phyloP scores from a whole-genome alignment of 2,888 invertebrate species.

The Ectobius pallidus region DNA sequence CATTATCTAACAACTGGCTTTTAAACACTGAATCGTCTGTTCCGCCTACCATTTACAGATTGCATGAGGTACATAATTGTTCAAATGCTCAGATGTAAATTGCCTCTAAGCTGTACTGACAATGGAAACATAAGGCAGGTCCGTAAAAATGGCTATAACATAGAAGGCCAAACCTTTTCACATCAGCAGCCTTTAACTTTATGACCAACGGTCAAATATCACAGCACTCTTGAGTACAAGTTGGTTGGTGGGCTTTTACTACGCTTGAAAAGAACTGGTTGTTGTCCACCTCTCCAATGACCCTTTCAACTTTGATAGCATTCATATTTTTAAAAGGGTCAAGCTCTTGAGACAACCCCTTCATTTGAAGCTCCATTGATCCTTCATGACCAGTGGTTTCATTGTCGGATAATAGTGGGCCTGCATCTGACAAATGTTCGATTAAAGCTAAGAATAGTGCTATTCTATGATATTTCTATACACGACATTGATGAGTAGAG shows the following conservation, averaged over 20 bases:
- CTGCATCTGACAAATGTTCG: no score
- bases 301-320: background rate
- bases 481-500: no score
- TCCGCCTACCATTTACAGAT: no score
- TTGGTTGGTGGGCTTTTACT: background rate
- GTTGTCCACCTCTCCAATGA: background rate
- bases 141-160: background rate
- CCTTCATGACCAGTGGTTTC: background rate
- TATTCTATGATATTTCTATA: no score
- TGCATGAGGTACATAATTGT: no score
- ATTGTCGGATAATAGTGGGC: background rate
- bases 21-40: no score
- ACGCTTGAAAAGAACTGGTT: background rate
- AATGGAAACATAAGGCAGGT: background rate
- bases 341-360: background rate
- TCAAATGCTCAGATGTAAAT: background rate
- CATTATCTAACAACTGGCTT: no score
- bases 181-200: background rate
- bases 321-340: background rate
- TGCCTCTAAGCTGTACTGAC: background rate
- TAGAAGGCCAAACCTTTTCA: background rate
- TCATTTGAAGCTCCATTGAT: background rate
- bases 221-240: background rate
- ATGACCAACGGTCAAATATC: conserved; percentile 25
- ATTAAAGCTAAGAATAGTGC: no score